Evolutionary conservation across 2,797 vertebrate species (phyloP).

Genomic region (Gorsachius magnificus): DNA sequence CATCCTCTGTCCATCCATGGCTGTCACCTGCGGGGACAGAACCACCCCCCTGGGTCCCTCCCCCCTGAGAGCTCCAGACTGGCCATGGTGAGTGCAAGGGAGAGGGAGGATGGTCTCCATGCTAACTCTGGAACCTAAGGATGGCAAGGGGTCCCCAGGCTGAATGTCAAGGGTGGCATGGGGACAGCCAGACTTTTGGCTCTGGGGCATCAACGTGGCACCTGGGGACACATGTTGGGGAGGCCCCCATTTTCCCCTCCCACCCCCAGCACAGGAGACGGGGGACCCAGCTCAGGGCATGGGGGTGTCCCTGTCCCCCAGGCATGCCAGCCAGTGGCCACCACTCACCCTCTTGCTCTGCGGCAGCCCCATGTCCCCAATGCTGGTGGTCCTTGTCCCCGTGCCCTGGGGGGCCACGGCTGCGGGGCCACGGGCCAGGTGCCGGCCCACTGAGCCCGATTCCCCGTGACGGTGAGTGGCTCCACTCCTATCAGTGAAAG

Average conservation of each 20-base stretch:
- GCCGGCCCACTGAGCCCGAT: accelerated
- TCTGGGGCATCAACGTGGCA: not conserved
- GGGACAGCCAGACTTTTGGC: not conserved
- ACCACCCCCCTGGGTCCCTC: accelerated
- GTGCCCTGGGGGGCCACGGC: not conserved
- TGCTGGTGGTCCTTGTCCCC: not conserved
- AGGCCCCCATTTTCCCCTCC: not conserved
- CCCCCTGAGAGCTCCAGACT: not conserved
- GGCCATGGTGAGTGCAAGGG: not conserved
- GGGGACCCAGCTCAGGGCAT: not conserved
- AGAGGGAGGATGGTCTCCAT: not conserved
- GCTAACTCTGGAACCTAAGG: not conserved
- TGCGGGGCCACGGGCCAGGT: not conserved
- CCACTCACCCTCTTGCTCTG: not conserved
- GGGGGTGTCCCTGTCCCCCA: not conserved
- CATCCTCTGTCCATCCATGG: not conserved
- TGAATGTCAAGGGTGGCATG: not conserved
- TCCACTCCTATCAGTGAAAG: not conserved
- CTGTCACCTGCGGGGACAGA: not conserved
- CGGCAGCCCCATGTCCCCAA: not conserved
- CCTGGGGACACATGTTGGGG: not conserved
- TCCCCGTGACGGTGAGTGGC: not conserved
- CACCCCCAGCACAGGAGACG: not conserved
- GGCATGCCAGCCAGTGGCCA: not conserved
- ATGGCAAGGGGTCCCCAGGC: accelerated